These are phyloP conservation scores for Boleophthalmus pectinirostris DNA, from an alignment of 2,113 vertebrate species.

Conservation along the genomic window DNA sequence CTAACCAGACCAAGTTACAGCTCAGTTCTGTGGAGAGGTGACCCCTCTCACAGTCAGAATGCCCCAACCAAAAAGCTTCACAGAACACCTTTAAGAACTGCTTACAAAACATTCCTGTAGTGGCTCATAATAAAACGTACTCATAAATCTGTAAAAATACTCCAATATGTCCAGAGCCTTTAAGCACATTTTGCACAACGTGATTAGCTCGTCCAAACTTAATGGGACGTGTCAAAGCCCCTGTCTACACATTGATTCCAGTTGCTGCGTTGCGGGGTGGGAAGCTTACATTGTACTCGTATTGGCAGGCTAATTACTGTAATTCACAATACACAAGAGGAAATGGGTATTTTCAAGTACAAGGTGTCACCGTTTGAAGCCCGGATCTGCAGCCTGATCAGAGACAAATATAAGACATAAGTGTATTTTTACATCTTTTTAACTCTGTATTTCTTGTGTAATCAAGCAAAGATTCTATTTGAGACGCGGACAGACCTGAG, in stretches of 20 bases:
- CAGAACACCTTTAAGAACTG: no score
- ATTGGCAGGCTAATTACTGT: conserved; percentile 12
- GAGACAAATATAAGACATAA: not conserved
- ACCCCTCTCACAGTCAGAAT: no score
- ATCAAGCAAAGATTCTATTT: not conserved
- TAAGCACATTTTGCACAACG: no score
- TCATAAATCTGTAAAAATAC: no score
- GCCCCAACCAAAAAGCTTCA: no score
- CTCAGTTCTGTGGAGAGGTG: no score
- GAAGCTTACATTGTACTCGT: conserved; percentile 10
- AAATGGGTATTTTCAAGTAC: conserved; percentile 2
- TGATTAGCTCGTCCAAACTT: conserved; percentile 50
- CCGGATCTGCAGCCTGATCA: no score
- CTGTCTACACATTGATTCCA: conserved; percentile 43
- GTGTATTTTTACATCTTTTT: not conserved
- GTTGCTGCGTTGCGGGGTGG: not conserved
- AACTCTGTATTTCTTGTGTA: not conserved
- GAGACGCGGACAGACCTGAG: not conserved
- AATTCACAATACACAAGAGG: not conserved
- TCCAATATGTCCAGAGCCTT: no score
- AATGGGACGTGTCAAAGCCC: conserved; percentile 52
- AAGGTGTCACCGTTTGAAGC: not conserved
- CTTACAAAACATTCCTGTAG: no score
- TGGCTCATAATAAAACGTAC: no score
- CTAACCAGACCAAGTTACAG: no score